Evolutionary conservation across 2,888 invertebrate genomes (phyloP).

Genomic region (Cecidostiba fungosa): DNA sequence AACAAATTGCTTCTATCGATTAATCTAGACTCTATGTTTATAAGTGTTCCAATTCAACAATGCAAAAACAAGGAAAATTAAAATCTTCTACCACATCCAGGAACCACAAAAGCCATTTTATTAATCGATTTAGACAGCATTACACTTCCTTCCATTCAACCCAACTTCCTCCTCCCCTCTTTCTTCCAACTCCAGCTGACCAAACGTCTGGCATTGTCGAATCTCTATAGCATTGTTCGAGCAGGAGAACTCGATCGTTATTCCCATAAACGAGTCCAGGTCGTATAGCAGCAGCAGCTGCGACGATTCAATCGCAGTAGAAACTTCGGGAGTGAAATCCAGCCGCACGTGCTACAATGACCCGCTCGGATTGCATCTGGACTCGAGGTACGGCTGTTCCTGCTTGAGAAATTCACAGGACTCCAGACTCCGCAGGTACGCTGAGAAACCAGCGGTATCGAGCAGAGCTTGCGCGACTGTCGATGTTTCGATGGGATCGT

Average conservation of each 20-base stretch:
- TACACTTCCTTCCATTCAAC: neutral
- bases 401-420: conserved; percentile 28
- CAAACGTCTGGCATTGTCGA: neutral
- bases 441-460: conserved; percentile 6
- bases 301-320: conserved; percentile 2
- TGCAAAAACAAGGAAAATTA: no score
- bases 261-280: neutral
- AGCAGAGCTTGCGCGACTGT: neutral
- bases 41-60: no score
- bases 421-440: conserved; percentile 45
- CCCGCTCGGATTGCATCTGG: neutral
- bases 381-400: conserved; percentile 31
- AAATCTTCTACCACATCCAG: no score
- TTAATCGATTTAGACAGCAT: neutral
- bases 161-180: no score
- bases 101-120: neutral
- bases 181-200: neutral
- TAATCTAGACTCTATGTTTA: no score
- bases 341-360: neutral
- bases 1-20: no score
- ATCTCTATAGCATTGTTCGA: neutral
- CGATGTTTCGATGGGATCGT: neutral
- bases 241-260: neutral
- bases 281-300: neutral
- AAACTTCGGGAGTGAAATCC: conserved; percentile 1